Conservation (phyloP, 2,113 vertebrate genomes). For the Thinocorus orbignyianus region DNA sequence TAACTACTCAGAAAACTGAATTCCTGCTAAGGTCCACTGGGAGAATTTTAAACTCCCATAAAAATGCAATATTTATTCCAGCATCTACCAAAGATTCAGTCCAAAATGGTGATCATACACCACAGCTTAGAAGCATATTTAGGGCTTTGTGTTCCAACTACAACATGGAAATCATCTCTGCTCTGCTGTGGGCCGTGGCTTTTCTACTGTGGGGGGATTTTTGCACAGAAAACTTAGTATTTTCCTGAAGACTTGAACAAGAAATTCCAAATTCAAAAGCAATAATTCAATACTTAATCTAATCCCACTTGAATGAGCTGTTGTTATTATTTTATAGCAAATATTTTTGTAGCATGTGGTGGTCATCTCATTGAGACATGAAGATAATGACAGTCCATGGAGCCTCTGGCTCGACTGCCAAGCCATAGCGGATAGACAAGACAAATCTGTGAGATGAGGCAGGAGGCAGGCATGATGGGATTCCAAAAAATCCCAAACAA, state of each 20-base stretch:
- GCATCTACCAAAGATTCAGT: not conserved
- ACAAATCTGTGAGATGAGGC: not conserved
- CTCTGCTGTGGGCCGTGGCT: not conserved
- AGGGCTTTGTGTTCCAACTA: not conserved
- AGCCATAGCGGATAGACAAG: not conserved
- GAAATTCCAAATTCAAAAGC: constrained; percentile 5
- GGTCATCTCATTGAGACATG: not conserved
- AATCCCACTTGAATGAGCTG: not conserved
- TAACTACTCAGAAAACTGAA: not conserved
- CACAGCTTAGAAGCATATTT: not conserved
- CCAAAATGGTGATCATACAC: not conserved
- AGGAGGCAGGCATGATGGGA: not conserved
- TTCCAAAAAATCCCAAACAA: constrained; percentile 8
- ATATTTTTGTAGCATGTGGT: not conserved
- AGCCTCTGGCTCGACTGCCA: not conserved
- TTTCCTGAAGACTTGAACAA: not conserved
- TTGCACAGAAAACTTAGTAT: not conserved
- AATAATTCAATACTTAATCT: not conserved
- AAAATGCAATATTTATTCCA: not conserved
- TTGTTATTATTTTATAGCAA: not conserved
- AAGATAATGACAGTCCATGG: not conserved
- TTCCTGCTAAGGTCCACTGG: not conserved
- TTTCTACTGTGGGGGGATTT: not conserved
- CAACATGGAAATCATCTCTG: not conserved
- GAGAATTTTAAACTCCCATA: not conserved